phyloP scores from a whole-genome alignment of 2,888 invertebrate genomes.

The Eupithecia tripunctaria region DNA sequence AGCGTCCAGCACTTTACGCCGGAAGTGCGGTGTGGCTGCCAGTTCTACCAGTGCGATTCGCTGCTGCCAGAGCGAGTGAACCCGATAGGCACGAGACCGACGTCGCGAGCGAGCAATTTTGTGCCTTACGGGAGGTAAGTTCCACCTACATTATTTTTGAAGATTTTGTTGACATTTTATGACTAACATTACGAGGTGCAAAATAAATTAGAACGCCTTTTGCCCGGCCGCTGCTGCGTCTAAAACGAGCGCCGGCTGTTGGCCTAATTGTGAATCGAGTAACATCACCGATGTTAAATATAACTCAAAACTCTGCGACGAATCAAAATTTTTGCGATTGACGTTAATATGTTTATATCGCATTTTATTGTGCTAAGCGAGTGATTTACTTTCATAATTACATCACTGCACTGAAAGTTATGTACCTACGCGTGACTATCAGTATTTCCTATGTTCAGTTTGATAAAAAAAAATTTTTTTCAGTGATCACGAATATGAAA shows the following conservation, averaged over 20 bases:
- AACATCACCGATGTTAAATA: slow-evolving; percentile 75
- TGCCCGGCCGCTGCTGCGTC: slow-evolving; percentile 79
- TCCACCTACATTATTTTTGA: slow-evolving; percentile 54
- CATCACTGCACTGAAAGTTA: slow-evolving; percentile 14
- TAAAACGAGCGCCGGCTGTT: slow-evolving; percentile 81
- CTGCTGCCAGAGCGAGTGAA: slow-evolving; percentile 90
- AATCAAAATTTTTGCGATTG: slow-evolving; percentile 64
- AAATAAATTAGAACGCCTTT: slow-evolving; percentile 67
- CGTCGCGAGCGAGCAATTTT: slow-evolving; percentile 85
- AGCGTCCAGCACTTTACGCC: slow-evolving; percentile 89
- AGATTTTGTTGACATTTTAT: slow-evolving; percentile 65
- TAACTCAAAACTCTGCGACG: slow-evolving; percentile 69
- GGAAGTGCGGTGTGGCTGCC: slow-evolving; percentile 94
- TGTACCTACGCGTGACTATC: slow-evolving; percentile 5
- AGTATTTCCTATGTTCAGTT: slow-evolving; percentile 23
- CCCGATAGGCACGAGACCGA: slow-evolving; percentile 86
- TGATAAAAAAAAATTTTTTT: slow-evolving; percentile 58
- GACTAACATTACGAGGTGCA: slow-evolving; percentile 63
- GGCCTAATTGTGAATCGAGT: slow-evolving; percentile 81
- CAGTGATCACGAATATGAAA: slow-evolving; percentile 97
- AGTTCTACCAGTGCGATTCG: slow-evolving; percentile 92
- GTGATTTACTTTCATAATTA: slow-evolving; percentile 36
- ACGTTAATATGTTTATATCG: slow-evolving; percentile 47
- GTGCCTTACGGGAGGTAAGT: slow-evolving; percentile 77
- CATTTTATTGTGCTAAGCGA: slow-evolving; percentile 51